phyloP scores from a whole-genome alignment of 2,888 invertebrate genomes.

The Plagodis dolabraria region DNA sequence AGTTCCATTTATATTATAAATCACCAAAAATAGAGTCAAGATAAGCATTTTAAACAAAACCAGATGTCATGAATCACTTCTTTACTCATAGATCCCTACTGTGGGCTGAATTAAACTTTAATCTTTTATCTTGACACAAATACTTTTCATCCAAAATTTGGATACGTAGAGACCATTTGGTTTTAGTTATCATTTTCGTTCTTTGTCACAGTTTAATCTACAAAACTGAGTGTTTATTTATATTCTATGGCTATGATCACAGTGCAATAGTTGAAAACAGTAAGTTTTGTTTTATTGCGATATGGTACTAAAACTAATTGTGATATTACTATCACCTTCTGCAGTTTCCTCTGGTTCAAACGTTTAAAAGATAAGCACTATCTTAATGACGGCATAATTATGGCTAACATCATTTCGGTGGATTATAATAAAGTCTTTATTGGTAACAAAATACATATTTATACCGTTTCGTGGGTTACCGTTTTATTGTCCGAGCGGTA shows the following conservation, averaged over 20 bases:
- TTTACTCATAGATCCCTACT: constrained; percentile 67
- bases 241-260: too few relatives aligned
- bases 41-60: constrained; percentile 65
- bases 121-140: constrained; percentile 66
- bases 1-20: constrained; percentile 43
- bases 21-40: constrained; percentile 62
- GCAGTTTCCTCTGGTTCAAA: constrained; percentile 54
- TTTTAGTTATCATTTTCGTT: background rate
- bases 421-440: constrained; percentile 68
- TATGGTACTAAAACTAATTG: constrained; percentile 2
- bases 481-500: constrained; percentile 55
- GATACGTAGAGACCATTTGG: constrained; percentile 6
- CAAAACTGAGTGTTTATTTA: too few relatives aligned
- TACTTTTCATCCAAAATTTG: constrained; percentile 45
- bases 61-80: constrained; percentile 58
- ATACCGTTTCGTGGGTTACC: constrained; percentile 54
- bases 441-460: constrained; percentile 60
- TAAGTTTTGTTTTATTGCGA: background rate
- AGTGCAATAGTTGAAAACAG: too few relatives aligned
- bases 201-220: constrained; percentile 5
- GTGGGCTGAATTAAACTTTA: constrained; percentile 62
- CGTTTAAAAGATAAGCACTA: constrained; percentile 65
- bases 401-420: constrained; percentile 55
- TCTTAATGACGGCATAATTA: constrained; percentile 70
- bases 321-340: constrained; percentile 50